Evolutionary conservation across 2,888 invertebrate species (phyloP).

Genomic region (Drosophila kokeensis): DNA sequence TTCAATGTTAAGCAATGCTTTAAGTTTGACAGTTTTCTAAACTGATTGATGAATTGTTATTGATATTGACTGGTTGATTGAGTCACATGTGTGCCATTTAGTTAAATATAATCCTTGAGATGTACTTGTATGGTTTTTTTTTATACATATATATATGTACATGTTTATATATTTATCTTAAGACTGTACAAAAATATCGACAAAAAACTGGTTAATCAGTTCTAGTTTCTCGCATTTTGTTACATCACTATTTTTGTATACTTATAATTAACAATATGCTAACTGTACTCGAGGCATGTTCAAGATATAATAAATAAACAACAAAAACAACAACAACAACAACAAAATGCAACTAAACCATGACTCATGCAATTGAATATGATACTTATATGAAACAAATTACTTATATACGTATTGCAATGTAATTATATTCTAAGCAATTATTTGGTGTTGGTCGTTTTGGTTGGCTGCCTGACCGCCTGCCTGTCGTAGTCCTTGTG

Average conservation of each 20-base stretch:
- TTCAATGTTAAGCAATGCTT: constrained; percentile 41
- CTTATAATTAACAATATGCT: constrained; percentile 52
- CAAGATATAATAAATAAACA: constrained; percentile 25
- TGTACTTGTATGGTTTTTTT: constrained; percentile 50
- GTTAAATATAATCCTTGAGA: constrained; percentile 49
- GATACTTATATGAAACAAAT: constrained; percentile 29
- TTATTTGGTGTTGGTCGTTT: constrained; percentile 74
- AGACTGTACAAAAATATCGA: constrained; percentile 40
- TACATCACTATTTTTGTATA: constrained; percentile 44
- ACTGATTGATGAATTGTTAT: constrained; percentile 55
- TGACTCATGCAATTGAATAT: constrained; percentile 49
- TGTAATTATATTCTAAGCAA: constrained; percentile 45
- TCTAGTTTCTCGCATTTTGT: constrained; percentile 61
- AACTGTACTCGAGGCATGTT: constrained; percentile 69
- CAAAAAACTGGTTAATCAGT: constrained; percentile 33
- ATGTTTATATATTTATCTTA: constrained; percentile 38
- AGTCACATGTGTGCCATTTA: constrained; percentile 54
- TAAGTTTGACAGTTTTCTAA: constrained; percentile 48
- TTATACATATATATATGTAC: constrained; percentile 22
- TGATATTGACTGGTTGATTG: constrained; percentile 53
- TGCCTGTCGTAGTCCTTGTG: constrained; percentile 61
- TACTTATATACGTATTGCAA: constrained; percentile 29
- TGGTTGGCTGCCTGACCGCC: constrained; percentile 57
- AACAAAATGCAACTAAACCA: constrained; percentile 57
- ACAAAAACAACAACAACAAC: constrained; percentile 9